Evolutionary conservation across 1,140 invertebrate species (phyloP), one percentile per base, ranked within the genome.

Genomic region (Drosophila leontia): DNA sequence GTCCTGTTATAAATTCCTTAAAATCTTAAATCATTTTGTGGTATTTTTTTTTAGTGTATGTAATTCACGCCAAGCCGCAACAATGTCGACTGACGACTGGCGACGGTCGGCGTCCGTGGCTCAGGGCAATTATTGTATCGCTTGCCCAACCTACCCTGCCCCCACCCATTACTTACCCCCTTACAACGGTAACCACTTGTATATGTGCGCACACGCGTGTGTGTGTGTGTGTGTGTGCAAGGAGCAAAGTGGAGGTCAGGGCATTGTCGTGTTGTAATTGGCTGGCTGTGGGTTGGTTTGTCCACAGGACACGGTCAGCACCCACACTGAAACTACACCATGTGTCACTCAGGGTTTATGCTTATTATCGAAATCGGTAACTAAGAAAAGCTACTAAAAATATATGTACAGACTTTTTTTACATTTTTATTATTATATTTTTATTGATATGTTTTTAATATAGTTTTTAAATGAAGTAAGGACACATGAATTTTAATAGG

Each of bases 71-170:
- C 70, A 75, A 75, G 80, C 75, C 85, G 63, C 82, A 82, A 82
- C 84, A 91, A 85, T 82, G 76, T 87, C 75, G 67, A 78, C 67
- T 60, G 82, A 76, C 62, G 39, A 86, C 74, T 61, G 62, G 35
- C 61, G 75, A 29, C 71, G 65, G 55, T 62, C 35, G 29, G n/a
- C 62, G 75, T 41, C 70, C 56, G 67, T 53, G 71, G 76, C 84
- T 78, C 81, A 85, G 71, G 78, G 90, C 85, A 91, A 91, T 91
- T 91, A 91, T 91, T 91, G 90, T 91, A 91, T 85, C 85, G 82
- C 79, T 78, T 82, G 87, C 78, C 56, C 62, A 41, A 58, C 44
- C 39, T 48, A 61, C 41, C 56, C 61, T 55, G 34, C 41, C 59
- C 51, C 26, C 44, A 44, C 61, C 77, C 50, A 34, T 57, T 29